Evolutionary conservation across 2,113 vertebrate species (phyloP), one percentile per base, ranked within the genome.

Genomic region (Caracal caracal): DNA sequence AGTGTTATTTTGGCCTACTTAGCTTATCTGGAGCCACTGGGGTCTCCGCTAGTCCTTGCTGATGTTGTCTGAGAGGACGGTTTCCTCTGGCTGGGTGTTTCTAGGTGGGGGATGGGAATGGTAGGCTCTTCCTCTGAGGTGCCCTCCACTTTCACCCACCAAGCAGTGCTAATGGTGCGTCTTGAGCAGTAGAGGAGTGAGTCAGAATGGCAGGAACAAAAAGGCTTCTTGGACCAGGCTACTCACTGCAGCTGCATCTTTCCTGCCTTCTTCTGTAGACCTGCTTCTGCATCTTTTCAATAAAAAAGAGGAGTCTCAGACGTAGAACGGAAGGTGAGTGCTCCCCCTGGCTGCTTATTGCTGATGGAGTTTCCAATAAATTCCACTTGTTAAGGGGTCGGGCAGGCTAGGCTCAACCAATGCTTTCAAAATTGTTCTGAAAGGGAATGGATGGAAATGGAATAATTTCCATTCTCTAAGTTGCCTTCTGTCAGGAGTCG

Each of bases 31-130:
- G 26, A 37, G 12, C 24, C 22, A n/a, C 47, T 17, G 6, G 17
- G 3, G 2, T 33, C 88, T 4, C 24, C 2, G 11, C 10, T 2
- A 26, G 43, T 5, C 20, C 12, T 49, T 86, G 10, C 16, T 30
- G 40, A 22, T 17, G 37, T 5, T 59, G 1, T 26, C 15, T n/a
- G 10, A 30, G 11, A 6, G 37, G 2, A 1, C 10, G 1, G 1
- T 61, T 90, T 94, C 3, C 20, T 7, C 16, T 10, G 43, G 7
- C 33, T 56, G 22, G 6, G 3, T 13, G 5, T n/a, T 8, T 53
- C 28, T 53, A 47, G 22, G 11, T 26, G 3, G 49, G 19, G 30
- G 19, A 22, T 26, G 20, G 1, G 5, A 17, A 17, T 16, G 9
- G 6, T 30, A 10, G 59, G 1, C 13, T 68, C 47, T 59, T 33